These are phyloP conservation scores for Ellobium chinense DNA, from an alignment of 2,888 invertebrate species.

Conservation along the genomic window DNA sequence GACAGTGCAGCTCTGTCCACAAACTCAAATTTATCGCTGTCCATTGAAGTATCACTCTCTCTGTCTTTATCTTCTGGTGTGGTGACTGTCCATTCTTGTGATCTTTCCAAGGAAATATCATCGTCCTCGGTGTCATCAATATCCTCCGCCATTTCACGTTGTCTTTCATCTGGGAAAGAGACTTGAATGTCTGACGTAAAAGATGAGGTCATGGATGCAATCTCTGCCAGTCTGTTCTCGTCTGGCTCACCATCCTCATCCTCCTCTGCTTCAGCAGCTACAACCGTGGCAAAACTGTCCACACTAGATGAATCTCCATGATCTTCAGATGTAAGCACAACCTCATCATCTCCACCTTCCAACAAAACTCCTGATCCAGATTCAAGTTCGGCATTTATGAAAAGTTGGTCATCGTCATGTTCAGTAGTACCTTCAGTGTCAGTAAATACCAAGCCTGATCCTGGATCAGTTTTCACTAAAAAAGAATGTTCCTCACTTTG, in stretches of 20 bases:
- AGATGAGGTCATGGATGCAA: conserved; percentile 80
- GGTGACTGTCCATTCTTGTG: conserved; percentile 42
- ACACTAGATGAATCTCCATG: conserved; percentile 76
- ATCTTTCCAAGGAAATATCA: conserved; percentile 45
- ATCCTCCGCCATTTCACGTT: conserved; percentile 49
- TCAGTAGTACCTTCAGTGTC: conserved; percentile 3
- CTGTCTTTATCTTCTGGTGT: conserved; percentile 55
- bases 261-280: conserved; percentile 72
- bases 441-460: conserved; percentile 50
- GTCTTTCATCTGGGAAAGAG: conserved; percentile 42
- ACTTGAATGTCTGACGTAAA: conserved; percentile 81
- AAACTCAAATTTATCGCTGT: conserved; percentile 75
- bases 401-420: conserved; percentile 18
- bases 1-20: conserved; percentile 71
- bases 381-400: conserved; percentile 49
- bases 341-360: conserved; percentile 11
- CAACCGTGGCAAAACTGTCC: conserved; percentile 78
- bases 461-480: conserved; percentile 56
- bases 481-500: conserved; percentile 50
- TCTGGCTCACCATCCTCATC: conserved; percentile 81
- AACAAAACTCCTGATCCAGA: conserved; percentile 48
- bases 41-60: conserved; percentile 67
- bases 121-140: conserved; percentile 47
- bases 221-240: conserved; percentile 83
- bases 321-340: conserved; percentile 29